Percentiles rank a stretch among this genome's conserved stretches.
Evolutionary conservation across 2,888 invertebrate species (phyloP).

Genomic region (Conomelus anceps): DNA sequence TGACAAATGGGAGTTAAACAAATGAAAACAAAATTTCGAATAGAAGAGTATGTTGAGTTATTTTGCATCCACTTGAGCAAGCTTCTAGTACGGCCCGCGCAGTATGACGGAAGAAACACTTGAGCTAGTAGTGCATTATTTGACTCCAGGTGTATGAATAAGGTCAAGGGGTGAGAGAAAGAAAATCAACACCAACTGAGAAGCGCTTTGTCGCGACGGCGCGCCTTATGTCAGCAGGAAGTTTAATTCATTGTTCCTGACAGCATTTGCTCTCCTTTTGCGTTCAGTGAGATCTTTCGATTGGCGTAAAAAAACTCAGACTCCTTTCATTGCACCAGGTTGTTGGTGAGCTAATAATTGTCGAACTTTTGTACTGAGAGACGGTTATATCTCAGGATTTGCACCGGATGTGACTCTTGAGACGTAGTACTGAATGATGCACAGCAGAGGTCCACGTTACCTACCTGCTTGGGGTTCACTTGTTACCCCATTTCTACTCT

Average conservation of each 20-base stretch:
- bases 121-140: not conserved
- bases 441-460: not conserved
- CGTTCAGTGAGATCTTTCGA: not conserved
- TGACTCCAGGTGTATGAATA: not conserved
- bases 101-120: not conserved
- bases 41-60: not conserved
- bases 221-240: not conserved
- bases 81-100: not conserved
- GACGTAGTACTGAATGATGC: not conserved
- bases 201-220: not conserved
- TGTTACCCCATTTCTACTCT: not conserved
- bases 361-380: not conserved
- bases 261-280: not conserved
- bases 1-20: not conserved
- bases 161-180: not conserved
- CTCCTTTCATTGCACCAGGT: not conserved
- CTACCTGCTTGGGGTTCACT: not conserved
- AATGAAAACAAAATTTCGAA: not conserved
- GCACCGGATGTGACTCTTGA: not conserved
- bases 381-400: not conserved
- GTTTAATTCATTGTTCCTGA: not conserved
- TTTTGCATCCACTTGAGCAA: not conserved
- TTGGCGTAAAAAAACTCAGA: not conserved
- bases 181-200: not conserved
- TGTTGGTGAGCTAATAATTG: not conserved